These are phyloP conservation scores for Stichodactyla helianthus DNA, from an alignment of 64 coral and sea anemone genomes.

Conservation along the genomic window DNA sequence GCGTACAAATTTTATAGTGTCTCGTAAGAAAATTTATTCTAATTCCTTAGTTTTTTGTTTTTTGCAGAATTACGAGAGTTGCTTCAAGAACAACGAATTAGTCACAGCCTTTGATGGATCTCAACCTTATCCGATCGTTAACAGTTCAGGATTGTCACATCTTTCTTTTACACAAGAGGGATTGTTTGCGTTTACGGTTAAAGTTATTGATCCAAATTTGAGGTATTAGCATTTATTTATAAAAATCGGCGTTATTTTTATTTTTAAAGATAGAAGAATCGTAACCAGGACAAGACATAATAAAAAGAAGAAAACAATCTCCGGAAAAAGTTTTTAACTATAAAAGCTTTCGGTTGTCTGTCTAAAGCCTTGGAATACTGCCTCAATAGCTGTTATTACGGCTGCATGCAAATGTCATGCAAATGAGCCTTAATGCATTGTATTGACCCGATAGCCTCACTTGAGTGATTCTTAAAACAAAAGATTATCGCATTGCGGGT, in stretches of 20 bases:
- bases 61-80: neutral
- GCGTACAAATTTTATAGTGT: no score
- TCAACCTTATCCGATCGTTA: conserved; percentile 73
- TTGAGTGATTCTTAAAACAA: no score
- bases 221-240: conserved; percentile 32
- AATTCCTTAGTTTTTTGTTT: neutral
- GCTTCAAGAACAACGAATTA: conserved; percentile 19
- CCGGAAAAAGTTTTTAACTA: no score
- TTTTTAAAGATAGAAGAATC: no score
- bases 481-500: no score
- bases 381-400: no score
- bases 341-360: neutral
- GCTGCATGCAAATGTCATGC: no score
- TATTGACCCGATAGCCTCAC: no score
- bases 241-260: neutral
- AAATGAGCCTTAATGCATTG: no score
- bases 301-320: neutral
- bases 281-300: neutral
- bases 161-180: conserved; percentile 57
- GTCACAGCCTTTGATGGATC: conserved; percentile 31
- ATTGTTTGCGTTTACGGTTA: conserved; percentile 51
- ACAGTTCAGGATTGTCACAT: conserved; percentile 66
- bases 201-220: conserved; percentile 60
- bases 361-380: no score
- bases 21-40: no score